Conservation (phyloP, 2,888 invertebrate genomes). For the Chrysodeixis includens region DNA sequence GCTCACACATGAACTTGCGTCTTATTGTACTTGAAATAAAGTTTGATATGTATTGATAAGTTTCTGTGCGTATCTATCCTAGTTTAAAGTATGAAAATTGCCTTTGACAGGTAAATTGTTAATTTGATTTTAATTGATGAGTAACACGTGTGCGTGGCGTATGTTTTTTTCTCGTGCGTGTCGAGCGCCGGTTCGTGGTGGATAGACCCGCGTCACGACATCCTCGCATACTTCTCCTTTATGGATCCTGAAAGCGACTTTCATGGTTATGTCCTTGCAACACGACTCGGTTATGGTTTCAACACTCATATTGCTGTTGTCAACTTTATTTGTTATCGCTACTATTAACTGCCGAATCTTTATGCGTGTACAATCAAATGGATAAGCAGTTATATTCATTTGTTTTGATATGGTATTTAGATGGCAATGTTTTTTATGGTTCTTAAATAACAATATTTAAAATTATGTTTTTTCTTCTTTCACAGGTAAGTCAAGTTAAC, state of each 20-base stretch:
- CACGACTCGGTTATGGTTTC: conserved; percentile 40
- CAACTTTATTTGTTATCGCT: conserved; percentile 39
- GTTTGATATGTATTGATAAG: conserved; percentile 22
- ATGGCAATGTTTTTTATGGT: no score
- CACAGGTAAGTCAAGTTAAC: conserved; percentile 36
- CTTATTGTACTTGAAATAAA: conserved; percentile 22
- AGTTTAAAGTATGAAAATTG: conserved; percentile 68
- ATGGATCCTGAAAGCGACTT: conserved; percentile 34
- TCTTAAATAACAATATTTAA: no score
- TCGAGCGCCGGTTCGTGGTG: conserved; percentile 13
- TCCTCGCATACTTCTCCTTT: conserved; percentile 50
- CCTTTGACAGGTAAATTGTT: conserved; percentile 74
- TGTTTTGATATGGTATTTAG: conserved; percentile 5
- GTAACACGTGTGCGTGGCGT: conserved; percentile 64
- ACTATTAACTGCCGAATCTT: conserved; percentile 12
- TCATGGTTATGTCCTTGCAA: conserved; percentile 34
- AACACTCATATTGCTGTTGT: conserved; percentile 32
- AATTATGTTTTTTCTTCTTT: no score
- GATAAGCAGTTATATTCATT: no score
- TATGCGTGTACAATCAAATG: not conserved
- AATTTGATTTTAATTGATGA: conserved; percentile 82
- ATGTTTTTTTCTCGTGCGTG: conserved; percentile 50
- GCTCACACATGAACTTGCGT: conserved; percentile 22
- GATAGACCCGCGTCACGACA: conserved; percentile 47
- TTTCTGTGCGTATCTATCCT: conserved; percentile 40